A percentile compares a stretch with the other conserved stretches of the same genome.
These are phyloP conservation scores for Phaethon lepturus DNA, from an alignment of 2,113 vertebrate species.

Conservation along the genomic window DNA sequence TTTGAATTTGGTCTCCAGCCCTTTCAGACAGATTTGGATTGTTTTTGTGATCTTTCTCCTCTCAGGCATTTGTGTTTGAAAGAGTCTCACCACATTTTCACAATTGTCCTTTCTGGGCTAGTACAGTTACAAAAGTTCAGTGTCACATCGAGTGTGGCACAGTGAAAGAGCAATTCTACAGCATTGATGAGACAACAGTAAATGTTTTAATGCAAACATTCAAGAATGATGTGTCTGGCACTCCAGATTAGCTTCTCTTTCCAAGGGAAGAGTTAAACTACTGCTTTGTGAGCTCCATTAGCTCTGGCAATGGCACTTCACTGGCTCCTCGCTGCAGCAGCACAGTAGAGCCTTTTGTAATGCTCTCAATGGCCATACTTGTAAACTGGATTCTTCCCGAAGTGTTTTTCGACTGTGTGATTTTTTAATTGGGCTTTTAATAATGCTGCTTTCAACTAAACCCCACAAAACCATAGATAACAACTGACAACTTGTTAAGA, in stretches of 20 bases:
- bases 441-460: background rate
- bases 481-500: background rate
- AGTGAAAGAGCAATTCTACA: background rate
- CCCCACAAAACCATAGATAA: background rate
- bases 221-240: background rate
- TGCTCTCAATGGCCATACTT: background rate
- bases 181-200: background rate
- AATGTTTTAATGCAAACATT: background rate
- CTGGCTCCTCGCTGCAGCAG: slow-evolving; percentile 2
- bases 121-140: background rate
- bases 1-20: background rate
- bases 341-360: slow-evolving; percentile 30
- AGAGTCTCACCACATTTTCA: background rate
- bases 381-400: slow-evolving; percentile 14
- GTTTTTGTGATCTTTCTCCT: background rate
- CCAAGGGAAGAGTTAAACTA: slow-evolving; percentile 28
- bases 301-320: background rate
- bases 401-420: background rate
- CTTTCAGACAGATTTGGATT: background rate
- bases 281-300: background rate
- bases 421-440: background rate
- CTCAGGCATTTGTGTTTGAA: background rate
- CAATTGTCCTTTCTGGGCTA: background rate
- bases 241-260: background rate
- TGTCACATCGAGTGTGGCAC: background rate